These are phyloP conservation scores for Proales similis DNA, from an alignment of 1,140 invertebrate species.

Conservation along the genomic window DNA sequence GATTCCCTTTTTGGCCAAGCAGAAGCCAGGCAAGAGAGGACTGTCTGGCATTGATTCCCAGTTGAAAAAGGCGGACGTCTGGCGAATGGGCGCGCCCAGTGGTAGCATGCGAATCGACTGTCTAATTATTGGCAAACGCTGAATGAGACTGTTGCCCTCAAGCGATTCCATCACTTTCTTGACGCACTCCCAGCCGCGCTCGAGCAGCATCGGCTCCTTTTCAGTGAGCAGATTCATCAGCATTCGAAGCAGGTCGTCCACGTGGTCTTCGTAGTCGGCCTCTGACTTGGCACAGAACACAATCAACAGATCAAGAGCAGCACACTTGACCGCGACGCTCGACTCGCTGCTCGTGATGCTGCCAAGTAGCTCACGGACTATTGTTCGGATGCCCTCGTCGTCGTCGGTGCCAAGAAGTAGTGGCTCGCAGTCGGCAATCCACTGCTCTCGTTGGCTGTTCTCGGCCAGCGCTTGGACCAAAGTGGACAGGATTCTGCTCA, in stretches of 20 bases:
- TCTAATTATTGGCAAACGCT: constrained; percentile 75
- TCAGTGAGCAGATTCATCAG: constrained; percentile 77
- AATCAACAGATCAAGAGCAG: constrained; percentile 75
- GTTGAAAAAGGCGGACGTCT: too few relatives aligned
- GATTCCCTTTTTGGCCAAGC: constrained; percentile 81
- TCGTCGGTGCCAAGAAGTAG: constrained; percentile 83
- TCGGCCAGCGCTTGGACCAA: constrained; percentile 67
- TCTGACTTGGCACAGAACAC: constrained; percentile 79
- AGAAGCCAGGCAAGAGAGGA: constrained; percentile 78
- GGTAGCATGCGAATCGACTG: constrained; percentile 71
- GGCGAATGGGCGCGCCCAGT: too few relatives aligned
- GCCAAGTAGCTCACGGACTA: constrained; percentile 79
- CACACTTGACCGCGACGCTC: constrained; percentile 58
- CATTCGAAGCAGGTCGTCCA: constrained; percentile 76
- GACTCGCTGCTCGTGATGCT: constrained; percentile 39
- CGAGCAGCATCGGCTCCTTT: constrained; percentile 68
- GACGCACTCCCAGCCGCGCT: constrained; percentile 78
- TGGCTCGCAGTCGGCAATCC: constrained; percentile 79
- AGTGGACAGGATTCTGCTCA: constrained; percentile 81
- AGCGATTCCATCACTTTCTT: constrained; percentile 74
- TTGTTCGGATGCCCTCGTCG: constrained; percentile 67
- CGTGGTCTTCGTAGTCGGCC: constrained; percentile 71
- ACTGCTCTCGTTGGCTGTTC: constrained; percentile 55
- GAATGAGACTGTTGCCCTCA: constrained; percentile 38
- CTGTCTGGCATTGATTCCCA: too few relatives aligned